phyloP scores from a whole-genome alignment of 37 sponge, comb jelly and placozoan genomes.

The Mnemiopsis leidyi region DNA sequence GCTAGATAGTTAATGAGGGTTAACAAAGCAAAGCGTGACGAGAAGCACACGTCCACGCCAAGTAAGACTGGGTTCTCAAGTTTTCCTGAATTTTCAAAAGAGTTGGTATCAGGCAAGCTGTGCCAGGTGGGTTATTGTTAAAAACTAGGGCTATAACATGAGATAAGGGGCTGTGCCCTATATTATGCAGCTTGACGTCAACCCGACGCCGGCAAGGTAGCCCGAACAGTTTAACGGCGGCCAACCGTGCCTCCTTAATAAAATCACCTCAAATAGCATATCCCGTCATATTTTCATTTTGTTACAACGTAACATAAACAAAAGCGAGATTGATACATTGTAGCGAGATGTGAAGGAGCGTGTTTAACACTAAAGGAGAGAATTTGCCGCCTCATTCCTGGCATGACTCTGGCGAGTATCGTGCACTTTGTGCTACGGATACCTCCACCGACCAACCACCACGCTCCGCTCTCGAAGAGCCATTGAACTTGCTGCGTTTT shows the following conservation, averaged over 20 bases:
- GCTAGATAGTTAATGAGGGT: too few species aligned
- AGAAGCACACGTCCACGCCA: too few species aligned
- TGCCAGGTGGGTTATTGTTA: too few species aligned
- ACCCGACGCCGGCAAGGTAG: neutral
- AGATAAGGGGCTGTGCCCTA: neutral
- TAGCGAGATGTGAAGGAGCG: neutral
- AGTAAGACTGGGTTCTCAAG: too few species aligned
- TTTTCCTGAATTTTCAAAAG: too few species aligned
- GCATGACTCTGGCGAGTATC: neutral
- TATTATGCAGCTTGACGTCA: neutral
- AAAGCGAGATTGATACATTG: slow-evolving; percentile 5
- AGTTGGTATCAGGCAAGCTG: too few species aligned
- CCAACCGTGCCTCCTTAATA: neutral
- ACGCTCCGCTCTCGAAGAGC: too few species aligned
- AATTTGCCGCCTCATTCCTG: neutral
- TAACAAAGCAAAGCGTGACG: too few species aligned
- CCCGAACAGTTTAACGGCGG: neutral
- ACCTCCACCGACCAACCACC: neutral
- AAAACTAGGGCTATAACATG: too few species aligned
- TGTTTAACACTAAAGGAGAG: neutral
- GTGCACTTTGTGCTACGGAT: neutral
- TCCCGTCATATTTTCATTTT: neutral
- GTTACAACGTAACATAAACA: neutral
- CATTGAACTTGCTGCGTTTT: neutral
- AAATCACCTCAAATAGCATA: neutral